Evolutionary conservation across 2,113 vertebrate species (phyloP).

Genomic region (Petrocephalus zakoni): DNA sequence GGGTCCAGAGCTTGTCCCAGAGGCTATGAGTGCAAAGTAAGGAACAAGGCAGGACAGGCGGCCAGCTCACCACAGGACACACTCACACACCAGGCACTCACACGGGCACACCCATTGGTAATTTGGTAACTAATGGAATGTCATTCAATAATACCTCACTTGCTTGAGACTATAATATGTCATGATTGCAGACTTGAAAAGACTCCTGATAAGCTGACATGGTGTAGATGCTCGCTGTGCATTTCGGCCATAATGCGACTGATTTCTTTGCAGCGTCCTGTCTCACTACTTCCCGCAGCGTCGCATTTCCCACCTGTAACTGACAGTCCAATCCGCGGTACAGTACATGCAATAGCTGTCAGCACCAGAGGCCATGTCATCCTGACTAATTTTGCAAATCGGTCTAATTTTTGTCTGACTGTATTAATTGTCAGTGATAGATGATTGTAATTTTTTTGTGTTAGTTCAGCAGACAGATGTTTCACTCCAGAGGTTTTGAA

Average conservation of each 20-base stretch:
- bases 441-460: slow-evolving; percentile 21
- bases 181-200: neutral
- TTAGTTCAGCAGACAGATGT: slow-evolving; percentile 4
- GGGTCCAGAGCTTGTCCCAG: neutral
- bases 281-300: neutral
- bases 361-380: slow-evolving; percentile 28
- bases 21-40: neutral
- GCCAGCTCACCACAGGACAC: neutral
- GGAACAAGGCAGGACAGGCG: neutral
- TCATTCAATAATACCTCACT: neutral
- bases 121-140: neutral
- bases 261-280: neutral
- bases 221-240: neutral
- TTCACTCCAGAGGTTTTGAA: neutral
- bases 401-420: slow-evolving; percentile 17
- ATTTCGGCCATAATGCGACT: neutral
- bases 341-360: slow-evolving; percentile 16
- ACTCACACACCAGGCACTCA: neutral
- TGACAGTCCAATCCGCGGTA: slow-evolving; percentile 29
- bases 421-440: neutral
- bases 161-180: neutral
- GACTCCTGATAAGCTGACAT: neutral
- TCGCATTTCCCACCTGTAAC: slow-evolving; percentile 20
- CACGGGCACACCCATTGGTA: neutral
- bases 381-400: slow-evolving; percentile 6